These are phyloP conservation scores for Hyles vespertilio DNA, from an alignment of 1,140 invertebrate genomes.

Conservation along the genomic window DNA sequence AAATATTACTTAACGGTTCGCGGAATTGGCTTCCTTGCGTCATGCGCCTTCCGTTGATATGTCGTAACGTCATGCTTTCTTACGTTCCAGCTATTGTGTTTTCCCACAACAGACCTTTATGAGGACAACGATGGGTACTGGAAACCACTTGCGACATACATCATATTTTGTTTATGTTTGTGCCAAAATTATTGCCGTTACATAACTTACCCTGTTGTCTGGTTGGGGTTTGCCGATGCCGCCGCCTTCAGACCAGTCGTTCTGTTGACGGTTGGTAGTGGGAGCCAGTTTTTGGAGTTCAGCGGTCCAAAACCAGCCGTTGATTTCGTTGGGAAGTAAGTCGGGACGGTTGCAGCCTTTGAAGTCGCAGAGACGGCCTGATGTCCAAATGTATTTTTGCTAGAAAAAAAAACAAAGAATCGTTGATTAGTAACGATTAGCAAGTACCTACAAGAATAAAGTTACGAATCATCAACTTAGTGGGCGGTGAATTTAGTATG, in stretches of 20 bases:
- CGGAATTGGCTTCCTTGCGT: constrained; percentile 41
- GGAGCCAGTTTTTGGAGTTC: constrained; percentile 87
- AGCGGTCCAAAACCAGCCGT: constrained; percentile 93
- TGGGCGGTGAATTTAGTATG: too few species aligned
- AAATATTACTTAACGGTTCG: constrained; percentile 55
- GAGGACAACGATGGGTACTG: not conserved
- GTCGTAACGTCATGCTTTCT: constrained; percentile 39
- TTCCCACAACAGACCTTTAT: constrained; percentile 1
- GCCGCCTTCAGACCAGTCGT: constrained; percentile 89
- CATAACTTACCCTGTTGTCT: constrained; percentile 80
- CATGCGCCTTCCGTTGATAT: constrained; percentile 28
- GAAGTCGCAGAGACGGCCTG: constrained; percentile 89
- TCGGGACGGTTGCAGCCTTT: constrained; percentile 88
- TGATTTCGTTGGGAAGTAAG: constrained; percentile 84
- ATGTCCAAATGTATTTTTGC: constrained; percentile 91
- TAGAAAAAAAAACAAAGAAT: constrained; percentile 39
- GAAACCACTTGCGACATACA: too few species aligned
- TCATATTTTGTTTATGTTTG: too few species aligned
- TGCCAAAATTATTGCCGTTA: too few species aligned
- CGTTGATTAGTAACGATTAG: too few species aligned
- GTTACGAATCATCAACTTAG: too few species aligned
- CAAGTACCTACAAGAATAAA: too few species aligned
- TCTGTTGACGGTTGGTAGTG: constrained; percentile 83
- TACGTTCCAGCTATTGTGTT: constrained; percentile 22
- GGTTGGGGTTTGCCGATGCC: constrained; percentile 88